Percentiles rank a stretch among this genome's conserved stretches.
These are phyloP conservation scores for Forbesichthys agassizii DNA, from an alignment of 2,113 vertebrate genomes.

Conservation along the genomic window DNA sequence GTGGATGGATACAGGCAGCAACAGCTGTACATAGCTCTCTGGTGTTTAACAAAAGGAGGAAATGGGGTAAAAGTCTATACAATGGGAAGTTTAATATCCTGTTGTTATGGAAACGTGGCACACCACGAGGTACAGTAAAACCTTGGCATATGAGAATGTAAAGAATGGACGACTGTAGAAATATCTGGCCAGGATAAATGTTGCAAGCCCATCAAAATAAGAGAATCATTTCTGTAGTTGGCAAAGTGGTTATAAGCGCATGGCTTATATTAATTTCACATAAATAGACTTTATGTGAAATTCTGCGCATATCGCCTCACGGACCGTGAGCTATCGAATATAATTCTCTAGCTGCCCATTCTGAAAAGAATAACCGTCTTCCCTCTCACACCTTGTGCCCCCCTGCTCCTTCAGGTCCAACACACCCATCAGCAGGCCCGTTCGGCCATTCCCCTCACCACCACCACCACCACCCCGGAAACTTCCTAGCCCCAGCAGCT, in stretches of 20 bases:
- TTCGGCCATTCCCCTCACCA: conserved; percentile 83
- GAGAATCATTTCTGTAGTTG: no score
- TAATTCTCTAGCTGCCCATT: no score
- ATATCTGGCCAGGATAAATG: no score
- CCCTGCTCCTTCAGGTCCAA: conserved; percentile 78
- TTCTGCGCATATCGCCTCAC: no score
- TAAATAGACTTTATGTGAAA: no score
- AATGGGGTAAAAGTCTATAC: neutral
- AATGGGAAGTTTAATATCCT: neutral
- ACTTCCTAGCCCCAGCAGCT: conserved; percentile 89
- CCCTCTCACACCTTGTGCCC: neutral
- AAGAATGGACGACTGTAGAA: neutral
- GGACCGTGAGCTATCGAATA: no score
- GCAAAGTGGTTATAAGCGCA: no score
- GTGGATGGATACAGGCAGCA: conserved; percentile 2
- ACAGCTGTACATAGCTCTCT: neutral
- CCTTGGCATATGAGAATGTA: no score
- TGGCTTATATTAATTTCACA: no score
- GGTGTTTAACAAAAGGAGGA: neutral
- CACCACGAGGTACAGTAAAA: no score
- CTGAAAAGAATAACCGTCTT: neutral
- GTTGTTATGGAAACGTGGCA: neutral
- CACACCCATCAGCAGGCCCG: conserved; percentile 85
- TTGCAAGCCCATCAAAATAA: no score
- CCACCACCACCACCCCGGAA: conserved; percentile 83